Conservation (phyloP, 2,797 vertebrate genomes). For the Spinus olivaceus region DNA sequence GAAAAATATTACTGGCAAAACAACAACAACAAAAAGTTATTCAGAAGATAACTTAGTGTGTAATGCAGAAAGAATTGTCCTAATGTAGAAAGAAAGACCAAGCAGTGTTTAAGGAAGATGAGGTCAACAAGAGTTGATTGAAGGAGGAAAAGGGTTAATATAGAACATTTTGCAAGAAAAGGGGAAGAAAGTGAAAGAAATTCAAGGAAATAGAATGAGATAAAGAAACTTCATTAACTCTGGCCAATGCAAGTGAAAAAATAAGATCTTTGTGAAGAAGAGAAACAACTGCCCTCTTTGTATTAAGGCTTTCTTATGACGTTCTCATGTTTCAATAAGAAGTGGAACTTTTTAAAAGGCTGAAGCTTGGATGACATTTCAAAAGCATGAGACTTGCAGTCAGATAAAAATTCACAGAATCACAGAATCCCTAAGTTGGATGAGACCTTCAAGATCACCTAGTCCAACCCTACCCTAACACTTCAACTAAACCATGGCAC, state of each 20-base stretch:
- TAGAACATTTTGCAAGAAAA: neutral
- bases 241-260: neutral
- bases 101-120: neutral
- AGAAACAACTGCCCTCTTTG: neutral
- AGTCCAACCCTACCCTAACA: neutral
- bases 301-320: neutral
- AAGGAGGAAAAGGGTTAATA: neutral
- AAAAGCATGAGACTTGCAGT: neutral
- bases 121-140: neutral
- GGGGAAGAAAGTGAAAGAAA: neutral
- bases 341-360: neutral
- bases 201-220: neutral
- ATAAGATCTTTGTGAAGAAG: neutral
- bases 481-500: neutral
- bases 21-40: neutral
- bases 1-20: neutral
- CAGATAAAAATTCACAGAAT: neutral
- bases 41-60: neutral
- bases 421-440: neutral
- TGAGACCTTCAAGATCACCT: neutral
- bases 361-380: neutral
- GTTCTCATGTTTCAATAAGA: neutral
- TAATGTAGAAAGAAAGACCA: neutral
- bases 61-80: neutral
- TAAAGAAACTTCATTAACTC: neutral